Percentiles rank a stretch among this genome's conserved stretches.
phyloP scores from a whole-genome alignment of 2,888 invertebrate genomes.

The Oscheius sp. region DNA sequence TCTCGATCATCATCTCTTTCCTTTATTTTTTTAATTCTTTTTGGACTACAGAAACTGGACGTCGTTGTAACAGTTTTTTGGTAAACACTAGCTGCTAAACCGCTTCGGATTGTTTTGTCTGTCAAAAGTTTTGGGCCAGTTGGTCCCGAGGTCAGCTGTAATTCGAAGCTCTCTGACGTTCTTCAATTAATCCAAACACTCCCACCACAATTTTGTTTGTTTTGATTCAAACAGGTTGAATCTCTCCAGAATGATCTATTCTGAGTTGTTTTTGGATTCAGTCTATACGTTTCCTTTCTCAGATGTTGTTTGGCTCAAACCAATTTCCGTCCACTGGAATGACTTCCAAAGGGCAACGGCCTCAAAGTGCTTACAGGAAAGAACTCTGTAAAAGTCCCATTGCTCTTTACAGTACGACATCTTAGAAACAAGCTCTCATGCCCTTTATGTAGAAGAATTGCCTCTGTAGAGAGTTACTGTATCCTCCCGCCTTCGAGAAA shows the following conservation, averaged over 20 bases:
- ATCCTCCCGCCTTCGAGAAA: too few species aligned
- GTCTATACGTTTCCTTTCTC: slow-evolving; percentile 18
- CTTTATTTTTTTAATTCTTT: background rate
- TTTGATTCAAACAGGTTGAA: background rate
- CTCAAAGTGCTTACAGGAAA: background rate
- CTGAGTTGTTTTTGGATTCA: background rate
- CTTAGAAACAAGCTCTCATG: too few species aligned
- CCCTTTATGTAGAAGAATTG: too few species aligned
- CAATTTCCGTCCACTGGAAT: slow-evolving; percentile 7
- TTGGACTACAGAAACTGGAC: slow-evolving; percentile 3
- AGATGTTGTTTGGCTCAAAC: background rate
- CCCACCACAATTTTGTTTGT: background rate
- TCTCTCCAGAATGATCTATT: background rate
- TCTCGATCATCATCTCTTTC: background rate
- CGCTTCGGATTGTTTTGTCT: background rate
- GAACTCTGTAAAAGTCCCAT: background rate
- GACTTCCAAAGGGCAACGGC: background rate
- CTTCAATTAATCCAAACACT: slow-evolving; percentile 15
- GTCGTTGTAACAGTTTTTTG: background rate
- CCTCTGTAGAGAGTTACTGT: too few species aligned
- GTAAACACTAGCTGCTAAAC: background rate
- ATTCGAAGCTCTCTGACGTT: slow-evolving; percentile 5
- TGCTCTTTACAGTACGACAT: too few species aligned
- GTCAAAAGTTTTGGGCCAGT: background rate
- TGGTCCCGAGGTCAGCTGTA: slow-evolving; percentile 14